Base-by-base conservation (phyloP, 1,140 invertebrate genomes). In the Aethina tumida region DNA sequence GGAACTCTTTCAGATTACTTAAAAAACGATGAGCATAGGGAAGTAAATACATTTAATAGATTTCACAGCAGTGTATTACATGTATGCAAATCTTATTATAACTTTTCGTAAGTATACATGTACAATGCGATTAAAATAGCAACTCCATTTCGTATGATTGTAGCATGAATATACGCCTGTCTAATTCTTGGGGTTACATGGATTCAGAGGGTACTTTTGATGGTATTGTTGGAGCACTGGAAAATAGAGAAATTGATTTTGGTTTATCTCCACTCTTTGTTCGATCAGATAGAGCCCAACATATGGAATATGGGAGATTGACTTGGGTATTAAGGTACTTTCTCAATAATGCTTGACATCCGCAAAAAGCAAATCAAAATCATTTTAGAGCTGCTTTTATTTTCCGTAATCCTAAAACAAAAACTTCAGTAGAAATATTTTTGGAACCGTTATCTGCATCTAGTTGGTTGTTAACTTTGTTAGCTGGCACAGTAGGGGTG, bases 151-250 rank as follows among this genome's bases (percentile, higher is more conserved):
- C n/a, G n/a, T n/a, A 27, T 29, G 4, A 18, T 50, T 58, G 33
- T 40, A 75, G 73, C 8, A 69, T 72, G 22, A 58, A 70, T 33
- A 55, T 78, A 14, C 55, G 54, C 38, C 52, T 63, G 4, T 69
- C 66, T 0, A 62, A 63, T 33, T 74, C 75, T 4, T 81, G 77
- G 77, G 77, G 79, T 4, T 78, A 77, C 49, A 22, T 35, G 20
- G 34, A 66, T 17, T 60, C 67, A 14, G 75, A 80, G 57, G 75
- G 75, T 2, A 66, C 66, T 9, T 78, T 73, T 42, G 77, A 78
- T 46, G 78, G 78, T 3, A 71, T 80, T 59, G 67, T 81, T n/a
- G 74, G 75, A 1, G 65, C 68, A 1, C 60, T 81, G 38, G 60
- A 71, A 30, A 57, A 65, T 10, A 68, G 66, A 9, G 55, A 68